phyloP scores from a whole-genome alignment of 1,140 invertebrate genomes.

The Pemphigus obesinymphae region DNA sequence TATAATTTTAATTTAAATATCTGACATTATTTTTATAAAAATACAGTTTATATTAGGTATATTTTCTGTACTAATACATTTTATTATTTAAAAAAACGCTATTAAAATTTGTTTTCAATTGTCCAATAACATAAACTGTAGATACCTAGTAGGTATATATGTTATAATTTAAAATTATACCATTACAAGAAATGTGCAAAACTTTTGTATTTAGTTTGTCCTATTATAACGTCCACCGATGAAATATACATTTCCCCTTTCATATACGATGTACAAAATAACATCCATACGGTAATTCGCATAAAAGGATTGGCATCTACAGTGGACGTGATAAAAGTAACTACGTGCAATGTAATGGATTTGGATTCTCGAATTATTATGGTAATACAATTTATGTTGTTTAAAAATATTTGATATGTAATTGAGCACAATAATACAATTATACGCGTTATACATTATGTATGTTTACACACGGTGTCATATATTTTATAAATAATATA shows the following conservation, averaged over 20 bases:
- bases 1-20: too few species aligned
- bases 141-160: background rate
- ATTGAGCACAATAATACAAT: background rate
- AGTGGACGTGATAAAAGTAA: background rate
- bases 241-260: slow-evolving; percentile 23
- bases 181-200: too few species aligned
- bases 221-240: background rate
- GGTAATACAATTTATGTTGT: slow-evolving; percentile 15
- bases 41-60: too few species aligned
- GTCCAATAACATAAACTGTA: background rate
- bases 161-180: background rate
- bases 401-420: too few species aligned
- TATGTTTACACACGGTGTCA: too few species aligned
- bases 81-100: background rate
- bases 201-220: background rate
- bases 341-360: slow-evolving; percentile 14
- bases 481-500: too few species aligned
- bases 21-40: too few species aligned
- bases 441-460: too few species aligned
- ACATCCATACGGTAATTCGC: background rate
- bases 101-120: background rate
- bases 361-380: background rate
- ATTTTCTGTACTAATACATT: background rate
- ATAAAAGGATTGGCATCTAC: slow-evolving; percentile 21
- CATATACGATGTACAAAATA: slow-evolving; percentile 25